These are phyloP conservation scores for Lepisosteus osseus DNA, from an alignment of 2,113 vertebrate genomes.

Conservation along the genomic window DNA sequence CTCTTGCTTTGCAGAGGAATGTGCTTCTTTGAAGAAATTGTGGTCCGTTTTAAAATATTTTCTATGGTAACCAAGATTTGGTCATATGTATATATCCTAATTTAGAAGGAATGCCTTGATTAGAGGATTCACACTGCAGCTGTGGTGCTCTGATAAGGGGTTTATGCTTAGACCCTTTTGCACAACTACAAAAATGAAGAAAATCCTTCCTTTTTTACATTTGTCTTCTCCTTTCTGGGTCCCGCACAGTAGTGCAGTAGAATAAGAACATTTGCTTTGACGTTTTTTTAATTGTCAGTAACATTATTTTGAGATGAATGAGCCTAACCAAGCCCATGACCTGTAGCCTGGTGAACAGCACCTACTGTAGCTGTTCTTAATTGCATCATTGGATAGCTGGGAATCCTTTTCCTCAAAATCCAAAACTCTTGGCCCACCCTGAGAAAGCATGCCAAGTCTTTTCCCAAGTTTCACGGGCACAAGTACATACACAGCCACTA, in stretches of 20 bases:
- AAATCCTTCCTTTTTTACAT: slow-evolving; percentile 12
- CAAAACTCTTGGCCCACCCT: background rate
- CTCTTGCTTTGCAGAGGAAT: slow-evolving; percentile 47
- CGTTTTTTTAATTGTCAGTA: too few relatives aligned
- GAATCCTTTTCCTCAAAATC: background rate
- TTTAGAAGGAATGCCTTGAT: slow-evolving; percentile 63
- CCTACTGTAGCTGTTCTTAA: too few relatives aligned
- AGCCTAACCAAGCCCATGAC: background rate
- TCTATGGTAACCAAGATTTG: slow-evolving; percentile 50
- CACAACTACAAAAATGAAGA: slow-evolving; percentile 26
- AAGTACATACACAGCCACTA: background rate
- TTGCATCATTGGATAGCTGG: background rate
- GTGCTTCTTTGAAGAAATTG: slow-evolving; percentile 25
- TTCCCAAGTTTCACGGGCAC: background rate
- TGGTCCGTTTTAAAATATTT: slow-evolving; percentile 49
- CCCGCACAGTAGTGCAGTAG: background rate
- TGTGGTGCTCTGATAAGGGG: slow-evolving; percentile 61
- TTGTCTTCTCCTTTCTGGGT: slow-evolving; percentile 13
- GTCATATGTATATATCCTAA: slow-evolving; percentile 61
- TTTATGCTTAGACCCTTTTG: slow-evolving; percentile 53
- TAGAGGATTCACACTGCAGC: slow-evolving; percentile 63
- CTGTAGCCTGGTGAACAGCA: background rate
- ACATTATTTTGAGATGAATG: background rate
- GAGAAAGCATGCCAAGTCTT: background rate
- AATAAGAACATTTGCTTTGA: background rate